Percentiles rank a stretch among this genome's conserved stretches.
Evolutionary conservation across 1,140 invertebrate species (phyloP).

Genomic region (Dermatophagoides farinae): DNA sequence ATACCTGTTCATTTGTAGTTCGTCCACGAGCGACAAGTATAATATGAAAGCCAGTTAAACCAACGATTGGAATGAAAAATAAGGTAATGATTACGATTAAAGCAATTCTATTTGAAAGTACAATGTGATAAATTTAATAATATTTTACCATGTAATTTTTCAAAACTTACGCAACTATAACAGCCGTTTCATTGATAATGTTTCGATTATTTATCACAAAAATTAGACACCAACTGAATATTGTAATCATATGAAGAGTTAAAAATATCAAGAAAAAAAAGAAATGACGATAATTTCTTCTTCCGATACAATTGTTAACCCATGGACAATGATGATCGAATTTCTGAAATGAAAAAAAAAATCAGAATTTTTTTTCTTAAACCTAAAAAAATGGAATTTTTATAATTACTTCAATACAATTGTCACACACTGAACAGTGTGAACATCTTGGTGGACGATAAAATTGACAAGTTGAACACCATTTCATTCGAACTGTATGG

Average conservation of each 20-base stretch:
- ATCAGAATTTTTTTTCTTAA: slow-evolving; percentile 4
- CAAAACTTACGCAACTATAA: slow-evolving; percentile 59
- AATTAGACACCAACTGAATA: slow-evolving; percentile 76
- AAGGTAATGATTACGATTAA: slow-evolving; percentile 75
- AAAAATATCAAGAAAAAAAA: slow-evolving; percentile 93
- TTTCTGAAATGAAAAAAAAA: slow-evolving; percentile 46
- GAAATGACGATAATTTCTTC: slow-evolving; percentile 93
- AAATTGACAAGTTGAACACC: slow-evolving; percentile 99
- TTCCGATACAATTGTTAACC: slow-evolving; percentile 99
- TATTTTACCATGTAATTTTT: not conserved
- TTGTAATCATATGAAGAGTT: slow-evolving; percentile 87
- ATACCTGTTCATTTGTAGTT: slow-evolving; percentile 94
- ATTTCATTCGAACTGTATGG: slow-evolving; percentile 96
- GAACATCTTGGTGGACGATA: slow-evolving; percentile 94
- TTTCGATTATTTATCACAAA: slow-evolving; percentile 66
- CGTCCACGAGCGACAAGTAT: slow-evolving; percentile 86
- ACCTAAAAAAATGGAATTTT: not conserved
- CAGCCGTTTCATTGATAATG: slow-evolving; percentile 49
- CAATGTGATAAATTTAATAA: slow-evolving; percentile 1
- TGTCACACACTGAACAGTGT: slow-evolving; percentile 97
- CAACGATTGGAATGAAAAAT: slow-evolving; percentile 86
- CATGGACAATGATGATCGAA: slow-evolving; percentile 99
- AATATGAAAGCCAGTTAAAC: slow-evolving; percentile 91
- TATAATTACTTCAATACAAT: slow-evolving; percentile 71
- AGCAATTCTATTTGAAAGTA: slow-evolving; percentile 28